Percentiles rank a stretch among this genome's conserved stretches.
Evolutionary conservation across 1,140 invertebrate genomes (phyloP).

Genomic region (Chymomyza costata): DNA sequence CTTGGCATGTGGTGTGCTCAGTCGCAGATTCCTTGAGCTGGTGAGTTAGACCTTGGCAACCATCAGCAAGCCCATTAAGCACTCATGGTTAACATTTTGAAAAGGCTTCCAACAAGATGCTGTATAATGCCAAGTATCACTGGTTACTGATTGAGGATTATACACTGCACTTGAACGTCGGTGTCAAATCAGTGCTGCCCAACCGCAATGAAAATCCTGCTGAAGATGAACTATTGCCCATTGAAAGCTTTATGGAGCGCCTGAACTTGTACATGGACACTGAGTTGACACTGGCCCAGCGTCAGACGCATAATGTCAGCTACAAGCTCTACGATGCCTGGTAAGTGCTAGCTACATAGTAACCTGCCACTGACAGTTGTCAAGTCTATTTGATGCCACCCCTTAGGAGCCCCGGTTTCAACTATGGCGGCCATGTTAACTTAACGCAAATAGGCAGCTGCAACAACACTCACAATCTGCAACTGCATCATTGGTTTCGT

Average conservation of each 20-base stretch:
- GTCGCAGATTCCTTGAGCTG: slow-evolving; percentile 63
- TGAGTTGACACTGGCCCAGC: slow-evolving; percentile 67
- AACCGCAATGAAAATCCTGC: slow-evolving; percentile 18
- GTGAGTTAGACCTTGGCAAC: slow-evolving; percentile 43
- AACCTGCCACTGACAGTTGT: slow-evolving; percentile 12
- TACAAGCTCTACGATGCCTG: slow-evolving; percentile 67
- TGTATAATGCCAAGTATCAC: slow-evolving; percentile 73
- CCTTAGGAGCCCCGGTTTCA: slow-evolving; percentile 76
- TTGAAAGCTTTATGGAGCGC: slow-evolving; percentile 68
- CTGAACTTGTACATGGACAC: slow-evolving; percentile 74
- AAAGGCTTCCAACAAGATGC: slow-evolving; percentile 70
- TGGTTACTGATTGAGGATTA: slow-evolving; percentile 75
- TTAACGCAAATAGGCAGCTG: slow-evolving; percentile 76
- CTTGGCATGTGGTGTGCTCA: slow-evolving; percentile 61
- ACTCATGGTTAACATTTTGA: slow-evolving; percentile 58
- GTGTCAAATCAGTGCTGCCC: slow-evolving; percentile 11
- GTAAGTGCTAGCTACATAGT: slow-evolving; percentile 27
- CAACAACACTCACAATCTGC: slow-evolving; percentile 57
- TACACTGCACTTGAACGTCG: slow-evolving; percentile 43
- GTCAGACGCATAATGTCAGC: slow-evolving; percentile 36
- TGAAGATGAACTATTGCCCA: slow-evolving; percentile 38
- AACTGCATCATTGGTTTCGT: slow-evolving; percentile 60
- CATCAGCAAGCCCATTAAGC: slow-evolving; percentile 44
- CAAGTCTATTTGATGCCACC: slow-evolving; percentile 9
- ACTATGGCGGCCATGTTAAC: slow-evolving; percentile 76